Percentiles rank a stretch among this genome's conserved stretches.
phyloP scores from a whole-genome alignment of 2,888 invertebrate genomes.

The Onthophagus sagittarius region DNA sequence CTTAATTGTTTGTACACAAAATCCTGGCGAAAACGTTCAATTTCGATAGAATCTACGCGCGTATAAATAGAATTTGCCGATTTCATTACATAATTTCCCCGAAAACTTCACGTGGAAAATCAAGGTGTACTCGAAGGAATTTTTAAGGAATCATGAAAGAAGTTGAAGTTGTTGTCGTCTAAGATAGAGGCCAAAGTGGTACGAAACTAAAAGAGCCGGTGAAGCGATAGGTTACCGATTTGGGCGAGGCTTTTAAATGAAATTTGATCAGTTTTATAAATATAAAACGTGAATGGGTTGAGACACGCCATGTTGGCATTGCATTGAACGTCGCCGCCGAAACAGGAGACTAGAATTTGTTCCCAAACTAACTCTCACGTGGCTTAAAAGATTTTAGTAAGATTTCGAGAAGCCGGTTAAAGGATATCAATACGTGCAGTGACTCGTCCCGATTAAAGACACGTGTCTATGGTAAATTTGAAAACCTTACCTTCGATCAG shows the following conservation, averaged over 20 bases:
- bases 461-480: constrained; percentile 43
- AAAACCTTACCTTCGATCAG: constrained; percentile 74
- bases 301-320: constrained; percentile 58
- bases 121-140: constrained; percentile 25
- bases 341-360: constrained; percentile 21
- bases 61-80: background rate
- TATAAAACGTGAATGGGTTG: constrained; percentile 30
- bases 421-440: background rate
- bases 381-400: constrained; percentile 29
- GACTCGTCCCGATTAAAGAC: constrained; percentile 18
- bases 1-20: background rate
- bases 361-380: constrained; percentile 3
- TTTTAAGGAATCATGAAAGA: background rate
- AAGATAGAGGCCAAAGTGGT: constrained; percentile 1
- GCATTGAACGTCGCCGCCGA: constrained; percentile 45
- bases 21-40: no score
- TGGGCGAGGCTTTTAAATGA: background rate
- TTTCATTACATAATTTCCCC: background rate
- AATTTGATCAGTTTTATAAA: constrained; percentile 31
- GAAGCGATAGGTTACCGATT: background rate
- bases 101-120: constrained; percentile 16
- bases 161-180: constrained; percentile 5
- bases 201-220: constrained; percentile 8
- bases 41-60: background rate
- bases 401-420: constrained; percentile 36